Evolutionary conservation across 2,113 vertebrate species (phyloP).

Genomic region (Petrocephalus microphthalmus): DNA sequence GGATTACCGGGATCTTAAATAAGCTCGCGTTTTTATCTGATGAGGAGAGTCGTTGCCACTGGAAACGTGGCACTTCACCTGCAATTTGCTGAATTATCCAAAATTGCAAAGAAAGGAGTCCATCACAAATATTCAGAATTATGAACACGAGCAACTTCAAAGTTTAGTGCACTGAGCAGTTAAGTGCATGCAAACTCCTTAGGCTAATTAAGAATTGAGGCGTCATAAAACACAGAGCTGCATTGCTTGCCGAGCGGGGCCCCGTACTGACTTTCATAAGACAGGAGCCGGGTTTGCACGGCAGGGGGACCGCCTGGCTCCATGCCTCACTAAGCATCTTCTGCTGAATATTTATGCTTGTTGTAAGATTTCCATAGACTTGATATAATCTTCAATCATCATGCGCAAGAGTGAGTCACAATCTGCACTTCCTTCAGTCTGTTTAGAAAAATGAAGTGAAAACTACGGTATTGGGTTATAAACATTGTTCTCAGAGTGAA

Average conservation of each 20-base stretch:
- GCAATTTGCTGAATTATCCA: background rate
- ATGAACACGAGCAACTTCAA: conserved; percentile 32
- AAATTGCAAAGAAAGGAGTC: background rate
- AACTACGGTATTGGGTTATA: background rate
- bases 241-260: conserved; percentile 25
- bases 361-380: conserved; percentile 28
- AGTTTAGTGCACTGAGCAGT: conserved; percentile 3
- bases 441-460: background rate
- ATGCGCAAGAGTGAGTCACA: conserved; percentile 27
- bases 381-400: conserved; percentile 10
- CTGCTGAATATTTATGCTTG: conserved; percentile 37
- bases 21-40: background rate
- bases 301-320: conserved; percentile 36
- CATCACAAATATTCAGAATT: conserved; percentile 22
- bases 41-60: background rate
- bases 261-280: conserved; percentile 22
- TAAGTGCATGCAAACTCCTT: conserved; percentile 17
- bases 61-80: background rate
- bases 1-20: background rate
- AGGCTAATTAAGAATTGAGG: conserved; percentile 23
- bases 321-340: conserved; percentile 27
- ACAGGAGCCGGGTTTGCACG: conserved; percentile 6
- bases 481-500: background rate
- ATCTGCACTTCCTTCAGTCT: background rate
- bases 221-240: conserved; percentile 22